Base-by-base conservation (phyloP, 2,797 vertebrate genomes). In the Hemitrygon akajei region DNA sequence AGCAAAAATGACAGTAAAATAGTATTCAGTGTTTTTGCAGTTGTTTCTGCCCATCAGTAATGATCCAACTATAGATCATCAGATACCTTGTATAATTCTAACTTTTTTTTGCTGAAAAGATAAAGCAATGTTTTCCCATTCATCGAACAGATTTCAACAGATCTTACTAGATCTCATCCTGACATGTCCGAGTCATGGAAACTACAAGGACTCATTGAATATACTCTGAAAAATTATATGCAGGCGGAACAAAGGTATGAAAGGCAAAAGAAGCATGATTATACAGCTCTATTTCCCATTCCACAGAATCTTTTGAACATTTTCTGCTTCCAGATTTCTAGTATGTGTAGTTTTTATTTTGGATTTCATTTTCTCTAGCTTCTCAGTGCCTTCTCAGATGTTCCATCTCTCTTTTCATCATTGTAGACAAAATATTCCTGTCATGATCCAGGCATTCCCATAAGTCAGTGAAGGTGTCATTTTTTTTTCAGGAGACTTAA, bases 191-290 rank as follows among this genome's bases (percentile, higher is more conserved):
- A 98, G 94, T 97, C 95, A 2, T 95, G 97, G 94, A 97, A 96
- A 47, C 95, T 99, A 12, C 97, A 96, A 73, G 99, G 97, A 94
- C 96, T 96, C 89, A 95, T 95, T 92, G 95, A 97, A 94, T 95
- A 97, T 94, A 96, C 95, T 93, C 97, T 97, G 94, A 97, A 97
- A 76, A 96, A 98, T 80, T 97, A 97, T 86, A 94, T 96, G 14
- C 96, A 97, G 94, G 98, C 98, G 95, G 98, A 99, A 96, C 97
- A 96, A 95, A 98, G 98, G 99, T 97, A 95, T 93, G 94, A 18
- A 34, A 58, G 37, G 63, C 66, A 20, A 37, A 18, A 58, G 30
- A 93, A 80, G 7, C n/a, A 22, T 93, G 81, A 84, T 47, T 47
- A 47, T 47, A 47, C 47, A 47, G 47, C 47, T 47, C 47, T 47